phyloP scores from a whole-genome alignment of 1,140 invertebrate species.

The Hesperophylax magnus region DNA sequence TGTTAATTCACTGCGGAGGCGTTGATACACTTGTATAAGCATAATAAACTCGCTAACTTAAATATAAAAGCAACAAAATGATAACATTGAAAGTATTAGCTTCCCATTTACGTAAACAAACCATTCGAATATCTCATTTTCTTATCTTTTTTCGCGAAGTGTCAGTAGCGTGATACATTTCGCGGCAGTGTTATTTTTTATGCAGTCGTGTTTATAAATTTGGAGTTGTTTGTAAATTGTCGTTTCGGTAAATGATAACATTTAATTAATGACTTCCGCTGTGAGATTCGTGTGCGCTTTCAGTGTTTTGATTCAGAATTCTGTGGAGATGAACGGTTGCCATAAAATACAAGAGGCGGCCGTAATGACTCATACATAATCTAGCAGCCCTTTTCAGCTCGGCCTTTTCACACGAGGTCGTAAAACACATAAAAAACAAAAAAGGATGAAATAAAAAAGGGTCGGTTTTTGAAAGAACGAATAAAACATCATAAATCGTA shows the following conservation, averaged over 20 bases:
- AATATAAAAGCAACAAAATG: conserved; percentile 12
- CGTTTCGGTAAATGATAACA: background rate
- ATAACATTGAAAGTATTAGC: background rate
- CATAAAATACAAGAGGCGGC: conserved; percentile 9
- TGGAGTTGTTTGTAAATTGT: background rate
- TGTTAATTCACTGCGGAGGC: conserved; percentile 17
- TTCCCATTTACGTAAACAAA: background rate
- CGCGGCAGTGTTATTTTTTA: conserved; percentile 1
- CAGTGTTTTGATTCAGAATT: background rate
- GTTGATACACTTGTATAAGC: conserved; percentile 14
- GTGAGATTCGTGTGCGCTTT: background rate
- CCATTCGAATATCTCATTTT: background rate
- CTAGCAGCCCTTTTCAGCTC: background rate
- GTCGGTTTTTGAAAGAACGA: too few species aligned
- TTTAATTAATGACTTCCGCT: too few species aligned
- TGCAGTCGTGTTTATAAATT: background rate
- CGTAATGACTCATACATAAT: conserved; percentile 20
- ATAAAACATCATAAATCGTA: too few species aligned
- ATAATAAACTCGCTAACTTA: conserved; percentile 13
- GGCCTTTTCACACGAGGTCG: conserved; percentile 6
- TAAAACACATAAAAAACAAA: background rate
- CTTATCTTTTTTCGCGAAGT: conserved; percentile 8
- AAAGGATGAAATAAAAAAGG: background rate
- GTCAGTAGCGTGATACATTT: conserved; percentile 3
- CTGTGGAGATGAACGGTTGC: background rate